Base-by-base conservation (phyloP, 2,888 invertebrate species). In the Cepaea hortensis region DNA sequence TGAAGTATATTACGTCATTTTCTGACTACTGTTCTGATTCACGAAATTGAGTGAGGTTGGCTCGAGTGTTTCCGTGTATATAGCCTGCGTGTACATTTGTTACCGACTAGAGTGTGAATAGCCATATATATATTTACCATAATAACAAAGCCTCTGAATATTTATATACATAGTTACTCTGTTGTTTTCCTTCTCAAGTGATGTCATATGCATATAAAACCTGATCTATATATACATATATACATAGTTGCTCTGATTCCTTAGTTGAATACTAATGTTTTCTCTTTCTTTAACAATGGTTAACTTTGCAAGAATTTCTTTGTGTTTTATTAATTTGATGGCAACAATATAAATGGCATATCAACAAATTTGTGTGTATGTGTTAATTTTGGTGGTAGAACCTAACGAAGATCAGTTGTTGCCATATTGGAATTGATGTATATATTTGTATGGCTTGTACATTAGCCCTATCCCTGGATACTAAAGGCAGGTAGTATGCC, bases 151-250 rank as follows among this genome's bases (percentile, higher is more conserved):
- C 85, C 85, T 85, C 4, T 46, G 55, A 46, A 68, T 85, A 85
- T 85, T 77, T 85, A 77, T 85, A 77, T 85, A 85, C 75, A 84
- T 76, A 84, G 77, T 77, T 84, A 76, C 23, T 76, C 62, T 79
- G 70, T 70, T 85, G 18, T 76, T 77, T 50, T 85, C 79, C 46
- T 85, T 68, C 55, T 79, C 9, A 77, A 85, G 79, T 77, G 70
- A 85, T 76, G 50, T 85, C 18, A 85, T 79, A 85, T 72, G 81
- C 85, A 85, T 81, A 85, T 81, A 81, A 70, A 73, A 79, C 62
- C 77, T 80, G 72, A 62, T 87, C 23, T 79, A 79, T 68, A 76
- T 50, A 75, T 62, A 76, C 23, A 82, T 77, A 76, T 82, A 81
- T 77, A 75, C 65, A 77, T 86, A 82, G 50, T 86, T 82, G 81